These are phyloP conservation scores for Pheosia gnoma DNA, from an alignment of 2,888 invertebrate genomes.

Conservation along the genomic window DNA sequence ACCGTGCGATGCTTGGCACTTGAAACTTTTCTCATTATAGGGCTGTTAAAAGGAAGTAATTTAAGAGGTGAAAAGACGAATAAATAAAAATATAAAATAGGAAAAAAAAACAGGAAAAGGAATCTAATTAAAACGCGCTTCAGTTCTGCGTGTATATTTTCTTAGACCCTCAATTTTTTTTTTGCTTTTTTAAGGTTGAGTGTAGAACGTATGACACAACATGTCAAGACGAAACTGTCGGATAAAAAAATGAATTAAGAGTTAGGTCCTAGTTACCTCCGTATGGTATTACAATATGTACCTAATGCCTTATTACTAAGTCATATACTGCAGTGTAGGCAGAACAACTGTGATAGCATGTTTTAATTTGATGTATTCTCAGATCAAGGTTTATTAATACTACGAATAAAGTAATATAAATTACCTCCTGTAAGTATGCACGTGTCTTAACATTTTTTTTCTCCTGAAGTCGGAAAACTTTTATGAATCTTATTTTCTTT, in stretches of 20 bases:
- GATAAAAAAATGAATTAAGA: too few species aligned
- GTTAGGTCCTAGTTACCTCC: too few species aligned
- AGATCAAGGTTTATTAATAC: too few species aligned
- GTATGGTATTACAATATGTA: too few species aligned
- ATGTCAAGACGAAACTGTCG: too few species aligned
- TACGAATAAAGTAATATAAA: background rate
- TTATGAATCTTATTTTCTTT: slow-evolving; percentile 36
- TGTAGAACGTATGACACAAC: slow-evolving; percentile 6
- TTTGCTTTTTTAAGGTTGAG: slow-evolving; percentile 22
- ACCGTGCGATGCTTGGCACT: slow-evolving; percentile 29
- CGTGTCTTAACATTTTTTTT: slow-evolving; percentile 15
- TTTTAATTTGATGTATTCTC: too few species aligned
- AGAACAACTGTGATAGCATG: too few species aligned
- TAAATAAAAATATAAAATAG: slow-evolving; percentile 49
- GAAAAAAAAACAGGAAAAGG: slow-evolving; percentile 49
- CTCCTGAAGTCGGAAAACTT: slow-evolving; percentile 33
- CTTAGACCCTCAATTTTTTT: slow-evolving; percentile 40
- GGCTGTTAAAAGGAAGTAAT: slow-evolving; percentile 53
- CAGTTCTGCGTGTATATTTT: slow-evolving; percentile 43
- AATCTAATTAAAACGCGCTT: slow-evolving; percentile 67
- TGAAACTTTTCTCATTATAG: slow-evolving; percentile 69
- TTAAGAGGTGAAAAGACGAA: slow-evolving; percentile 56
- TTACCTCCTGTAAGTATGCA: slow-evolving; percentile 7
- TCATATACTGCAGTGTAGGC: too few species aligned
- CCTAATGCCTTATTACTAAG: too few species aligned